A percentile compares a stretch with the other conserved stretches of the same genome.
Conservation (phyloP, 2,888 invertebrate genomes). For the Machimus rusticus region DNA sequence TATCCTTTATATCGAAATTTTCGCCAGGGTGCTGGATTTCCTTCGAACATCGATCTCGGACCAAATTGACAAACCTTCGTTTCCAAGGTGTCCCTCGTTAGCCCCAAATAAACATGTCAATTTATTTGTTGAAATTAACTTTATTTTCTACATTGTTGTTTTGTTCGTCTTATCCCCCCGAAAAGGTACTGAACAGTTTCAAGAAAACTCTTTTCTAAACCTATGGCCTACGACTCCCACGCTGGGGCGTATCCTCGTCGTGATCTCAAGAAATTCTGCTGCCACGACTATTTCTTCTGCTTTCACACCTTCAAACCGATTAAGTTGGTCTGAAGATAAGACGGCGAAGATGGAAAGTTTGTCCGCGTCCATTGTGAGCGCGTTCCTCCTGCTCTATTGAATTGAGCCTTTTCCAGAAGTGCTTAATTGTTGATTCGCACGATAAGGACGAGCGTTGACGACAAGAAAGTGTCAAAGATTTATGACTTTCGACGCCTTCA, state of each 20-base stretch:
- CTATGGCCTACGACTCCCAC: background rate
- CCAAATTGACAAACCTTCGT: conserved; percentile 10
- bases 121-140: conserved; percentile 14
- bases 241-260: background rate
- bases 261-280: background rate
- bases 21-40: background rate
- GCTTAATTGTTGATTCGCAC: conserved; percentile 37
- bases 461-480: conserved; percentile 38
- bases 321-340: conserved; percentile 25
- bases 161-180: background rate
- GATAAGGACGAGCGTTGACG: conserved; percentile 19
- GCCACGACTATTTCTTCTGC: background rate
- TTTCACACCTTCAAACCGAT: conserved; percentile 21
- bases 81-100: conserved; percentile 16
- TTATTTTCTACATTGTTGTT: conserved; percentile 6
- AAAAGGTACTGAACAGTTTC: background rate
- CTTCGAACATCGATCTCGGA: background rate
- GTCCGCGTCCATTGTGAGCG: background rate
- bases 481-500: conserved; percentile 17
- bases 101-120: conserved; percentile 29
- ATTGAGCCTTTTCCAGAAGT: conserved; percentile 29
- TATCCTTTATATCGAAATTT: background rate
- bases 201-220: background rate
- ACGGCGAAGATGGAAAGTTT: background rate
- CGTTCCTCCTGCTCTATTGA: background rate